Evolutionary conservation across 2,797 vertebrate species (phyloP).

Genomic region (Chrysocyon brachyurus): DNA sequence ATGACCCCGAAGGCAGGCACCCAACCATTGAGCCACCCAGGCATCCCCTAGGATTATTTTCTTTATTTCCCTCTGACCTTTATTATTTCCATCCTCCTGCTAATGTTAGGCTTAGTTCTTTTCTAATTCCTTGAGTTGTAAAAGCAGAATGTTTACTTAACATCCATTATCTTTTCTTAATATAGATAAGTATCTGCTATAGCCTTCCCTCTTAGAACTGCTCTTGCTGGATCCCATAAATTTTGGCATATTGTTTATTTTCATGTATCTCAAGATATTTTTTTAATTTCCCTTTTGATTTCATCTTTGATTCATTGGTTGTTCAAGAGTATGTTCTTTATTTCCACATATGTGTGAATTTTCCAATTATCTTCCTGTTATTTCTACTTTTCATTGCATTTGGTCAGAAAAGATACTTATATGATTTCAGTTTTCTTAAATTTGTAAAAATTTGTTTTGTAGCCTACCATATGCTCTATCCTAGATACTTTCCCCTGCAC

Average conservation of each 20-base stretch:
- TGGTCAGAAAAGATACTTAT: neutral
- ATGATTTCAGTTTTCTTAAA: neutral
- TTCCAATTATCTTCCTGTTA: neutral
- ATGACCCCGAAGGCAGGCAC: too few relatives aligned
- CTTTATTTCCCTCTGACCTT: neutral
- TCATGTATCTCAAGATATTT: neutral
- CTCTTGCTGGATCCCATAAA: neutral
- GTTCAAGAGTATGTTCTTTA: neutral
- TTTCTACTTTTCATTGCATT: neutral
- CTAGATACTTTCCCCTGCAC: neutral
- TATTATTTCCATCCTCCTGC: neutral
- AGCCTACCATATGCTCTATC: neutral
- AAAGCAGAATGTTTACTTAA: neutral
- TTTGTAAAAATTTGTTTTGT: neutral
- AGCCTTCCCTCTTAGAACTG: neutral
- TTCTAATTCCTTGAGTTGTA: neutral
- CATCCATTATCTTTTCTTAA: neutral
- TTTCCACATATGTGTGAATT: neutral
- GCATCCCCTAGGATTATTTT: neutral
- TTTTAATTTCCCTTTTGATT: neutral
- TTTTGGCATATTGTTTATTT: neutral
- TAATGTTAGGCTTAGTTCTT: neutral
- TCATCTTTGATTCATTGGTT: neutral
- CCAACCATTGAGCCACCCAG: too few relatives aligned
- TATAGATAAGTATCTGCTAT: neutral